Evolutionary conservation across 2,888 invertebrate genomes (phyloP), one percentile per base, ranked within the genome.

Genomic region (Lingula anatina): DNA sequence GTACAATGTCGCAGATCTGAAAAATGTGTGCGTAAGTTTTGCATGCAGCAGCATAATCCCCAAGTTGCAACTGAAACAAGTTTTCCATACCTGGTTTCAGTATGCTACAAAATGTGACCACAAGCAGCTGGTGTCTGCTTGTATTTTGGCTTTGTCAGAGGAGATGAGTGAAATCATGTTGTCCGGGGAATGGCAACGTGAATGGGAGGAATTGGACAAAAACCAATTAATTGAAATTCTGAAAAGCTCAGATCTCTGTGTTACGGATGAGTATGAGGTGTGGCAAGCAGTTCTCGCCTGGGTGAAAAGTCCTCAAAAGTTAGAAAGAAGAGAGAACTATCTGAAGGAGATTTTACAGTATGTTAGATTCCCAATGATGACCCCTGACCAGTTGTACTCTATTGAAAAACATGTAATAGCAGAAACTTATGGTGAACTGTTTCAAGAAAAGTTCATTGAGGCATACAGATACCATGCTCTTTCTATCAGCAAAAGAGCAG

Each of bases 341-440:
- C 85, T 91, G 0, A 82, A 85, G 35, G 84, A 85, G 40, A 85
- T 90, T 0, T 87, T 93, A 81, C 81, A 85, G 0, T 86, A 87
- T 56, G 84, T 92, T 52, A 81, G 89, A 59, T 96, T 95, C 77
- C 91, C 95, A 1, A 94, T 94, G 92, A 95, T 96, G 93, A 86
- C 90, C 15, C 90, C 93, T 0, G 83, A 88, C 47, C 91, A 96
- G 76, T 75, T 96, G 57, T 89, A 90, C 3, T 87, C 89, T 69
- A 76, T 95, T 23, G 80, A 95, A 46, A 79, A 89, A 15, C 86
- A 85, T 18, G 88, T 90, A 0, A 78, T 95, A 5, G 86, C 88
- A 2, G 86, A 86, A 64, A 85, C 65, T 41, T 64, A 73, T 53
- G 64, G 68, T 15, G 67, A 69, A 15, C 56, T 76, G 21, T 75